phyloP scores from a whole-genome alignment of 2,113 vertebrate genomes.

The Dasyprocta punctata region DNA sequence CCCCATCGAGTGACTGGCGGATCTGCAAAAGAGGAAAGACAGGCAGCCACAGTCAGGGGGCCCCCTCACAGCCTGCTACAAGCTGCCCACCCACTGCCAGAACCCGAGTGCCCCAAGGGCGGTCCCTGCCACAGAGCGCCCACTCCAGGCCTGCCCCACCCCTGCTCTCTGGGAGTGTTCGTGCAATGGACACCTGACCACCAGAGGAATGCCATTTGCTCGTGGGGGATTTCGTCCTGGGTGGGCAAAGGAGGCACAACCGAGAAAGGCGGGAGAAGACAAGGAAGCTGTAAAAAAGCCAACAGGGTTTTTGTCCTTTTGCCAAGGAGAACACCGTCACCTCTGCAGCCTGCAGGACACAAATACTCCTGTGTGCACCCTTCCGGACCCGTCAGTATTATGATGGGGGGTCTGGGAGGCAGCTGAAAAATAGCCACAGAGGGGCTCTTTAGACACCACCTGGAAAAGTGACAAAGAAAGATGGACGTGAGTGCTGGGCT shows the following conservation, averaged over 20 bases:
- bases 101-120: accelerated
- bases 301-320: no score
- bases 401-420: neutral
- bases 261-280: neutral
- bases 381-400: neutral
- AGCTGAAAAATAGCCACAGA: neutral
- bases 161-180: neutral
- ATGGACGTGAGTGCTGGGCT: neutral
- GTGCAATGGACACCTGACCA: neutral
- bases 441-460: no score
- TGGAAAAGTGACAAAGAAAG: neutral
- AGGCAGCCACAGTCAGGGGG: neutral
- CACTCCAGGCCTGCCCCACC: neutral
- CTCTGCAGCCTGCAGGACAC: neutral
- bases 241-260: no score
- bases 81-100: neutral
- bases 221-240: accelerated
- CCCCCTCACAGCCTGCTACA: no score
- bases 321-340: accelerated
- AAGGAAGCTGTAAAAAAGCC: neutral
- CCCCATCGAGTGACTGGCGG: constrained; percentile 97
- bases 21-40: constrained; percentile 86
- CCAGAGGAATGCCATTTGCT: neutral
- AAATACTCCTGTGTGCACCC: neutral
- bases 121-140: neutral